Evolutionary conservation across 2,888 invertebrate genomes (phyloP).

Genomic region (Drosophila paramelanica): DNA sequence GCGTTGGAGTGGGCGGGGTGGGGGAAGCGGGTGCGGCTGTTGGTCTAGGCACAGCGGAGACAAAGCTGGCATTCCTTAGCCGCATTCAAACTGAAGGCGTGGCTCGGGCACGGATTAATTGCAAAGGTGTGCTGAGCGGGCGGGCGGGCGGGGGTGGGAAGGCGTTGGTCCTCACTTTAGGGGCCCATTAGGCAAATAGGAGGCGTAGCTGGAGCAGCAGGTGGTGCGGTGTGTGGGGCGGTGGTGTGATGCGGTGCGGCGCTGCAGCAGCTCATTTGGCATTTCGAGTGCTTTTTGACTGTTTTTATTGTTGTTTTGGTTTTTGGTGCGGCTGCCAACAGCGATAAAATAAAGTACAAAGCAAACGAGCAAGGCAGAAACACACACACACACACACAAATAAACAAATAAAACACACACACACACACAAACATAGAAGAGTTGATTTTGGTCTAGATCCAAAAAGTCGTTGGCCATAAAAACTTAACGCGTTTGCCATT

Average conservation of each 20-base stretch:
- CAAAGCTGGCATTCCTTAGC: slow-evolving; percentile 56
- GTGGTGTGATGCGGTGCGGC: slow-evolving; percentile 2
- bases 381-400: slow-evolving; percentile 24
- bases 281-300: slow-evolving; percentile 81
- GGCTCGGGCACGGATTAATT: slow-evolving; percentile 69
- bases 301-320: slow-evolving; percentile 75
- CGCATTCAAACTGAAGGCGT: slow-evolving; percentile 50
- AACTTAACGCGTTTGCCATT: slow-evolving; percentile 81
- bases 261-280: slow-evolving; percentile 71
- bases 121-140: slow-evolving; percentile 69
- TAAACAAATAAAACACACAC: slow-evolving; percentile 3
- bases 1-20: too few relatives aligned
- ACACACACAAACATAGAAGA: slow-evolving; percentile 12
- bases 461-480: slow-evolving; percentile 79
- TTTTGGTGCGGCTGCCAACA: slow-evolving; percentile 67
- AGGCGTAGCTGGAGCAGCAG: slow-evolving; percentile 40
- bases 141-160: slow-evolving; percentile 16
- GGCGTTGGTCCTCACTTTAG: slow-evolving; percentile 39
- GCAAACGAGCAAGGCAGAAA: slow-evolving; percentile 66
- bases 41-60: slow-evolving; percentile 12
- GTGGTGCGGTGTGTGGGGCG: background rate
- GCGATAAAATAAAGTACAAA: slow-evolving; percentile 79
- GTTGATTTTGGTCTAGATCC: slow-evolving; percentile 74
- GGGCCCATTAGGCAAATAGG: slow-evolving; percentile 75
- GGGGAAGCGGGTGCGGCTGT: background rate